Percentiles rank a stretch among this genome's conserved stretches.
These are phyloP conservation scores for Actinia equina DNA, from an alignment of 64 coral and sea anemone species.

Conservation along the genomic window DNA sequence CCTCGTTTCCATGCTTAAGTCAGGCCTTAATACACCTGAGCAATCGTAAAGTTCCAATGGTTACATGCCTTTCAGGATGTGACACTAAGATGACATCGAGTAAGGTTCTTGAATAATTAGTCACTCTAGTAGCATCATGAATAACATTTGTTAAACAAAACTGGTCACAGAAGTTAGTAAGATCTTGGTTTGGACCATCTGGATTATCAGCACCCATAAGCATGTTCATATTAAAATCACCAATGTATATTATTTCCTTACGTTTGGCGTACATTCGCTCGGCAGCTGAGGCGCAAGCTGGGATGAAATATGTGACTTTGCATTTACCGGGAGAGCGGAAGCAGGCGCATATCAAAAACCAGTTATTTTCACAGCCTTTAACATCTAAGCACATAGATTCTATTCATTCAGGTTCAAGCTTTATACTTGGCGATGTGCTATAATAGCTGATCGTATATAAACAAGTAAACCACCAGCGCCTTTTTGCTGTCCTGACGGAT, in stretches of 20 bases:
- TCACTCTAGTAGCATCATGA: no score
- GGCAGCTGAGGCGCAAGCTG: slow-evolving; percentile 13
- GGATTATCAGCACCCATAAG: no score
- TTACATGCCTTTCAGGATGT: no score
- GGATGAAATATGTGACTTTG: slow-evolving; percentile 50
- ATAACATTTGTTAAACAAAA: no score
- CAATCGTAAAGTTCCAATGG: no score
- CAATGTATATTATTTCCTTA: slow-evolving; percentile 20
- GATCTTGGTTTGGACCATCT: no score
- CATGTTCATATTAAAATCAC: no score
- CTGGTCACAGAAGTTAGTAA: no score
- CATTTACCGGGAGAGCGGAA: slow-evolving; percentile 43
- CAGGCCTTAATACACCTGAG: no score
- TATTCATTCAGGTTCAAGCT: slow-evolving; percentile 37
- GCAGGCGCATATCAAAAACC: slow-evolving; percentile 42
- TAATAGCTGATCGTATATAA: slow-evolving; percentile 40
- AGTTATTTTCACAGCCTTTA: slow-evolving; percentile 27
- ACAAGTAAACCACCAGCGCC: slow-evolving; percentile 53
- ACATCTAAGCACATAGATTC: slow-evolving; percentile 63
- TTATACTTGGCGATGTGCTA: slow-evolving; percentile 13
- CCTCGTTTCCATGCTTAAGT: no score
- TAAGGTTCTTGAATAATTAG: no score
- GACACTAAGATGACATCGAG: no score
- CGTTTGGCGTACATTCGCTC: slow-evolving; percentile 37
- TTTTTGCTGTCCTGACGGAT: slow-evolving; percentile 5